Evolutionary conservation across 2,888 invertebrate species (phyloP), one percentile per base, ranked within the genome.

Genomic region (Hirtodrosophila duncani): DNA sequence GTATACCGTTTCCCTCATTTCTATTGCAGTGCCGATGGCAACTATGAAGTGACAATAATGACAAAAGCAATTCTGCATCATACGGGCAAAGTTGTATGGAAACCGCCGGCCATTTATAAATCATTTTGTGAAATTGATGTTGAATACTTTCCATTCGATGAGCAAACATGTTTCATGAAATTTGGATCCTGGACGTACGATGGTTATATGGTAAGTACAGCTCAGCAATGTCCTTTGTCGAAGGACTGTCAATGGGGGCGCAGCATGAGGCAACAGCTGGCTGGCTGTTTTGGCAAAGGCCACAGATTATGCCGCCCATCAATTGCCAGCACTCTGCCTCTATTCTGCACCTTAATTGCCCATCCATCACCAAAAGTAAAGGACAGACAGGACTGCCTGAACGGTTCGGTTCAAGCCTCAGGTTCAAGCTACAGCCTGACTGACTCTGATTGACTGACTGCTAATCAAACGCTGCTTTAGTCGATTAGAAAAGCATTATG

Each of bases 91-190:
- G 97, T 98, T 63, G 91, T 94, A 37, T 98, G 98, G 98, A 98
- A 98, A 87, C 98, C 98, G 24, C 99, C 99, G 10, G 98, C 98
- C 84, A 98, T 99, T 88, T 98, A 98, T 90, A 98, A 98, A 89
- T 97, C 97, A 78, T 96, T 96, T 88, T 97, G 96, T 85, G 96
- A 96, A 89, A 96, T 96, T 81, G 94, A 96, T 88, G 96, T 97
- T 81, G 95, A 96, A 88, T 96, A 95, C 87, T 97, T 97, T 87
- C 96, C 97, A 38, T 97, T 97, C 88, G 96, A 97, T 86, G 93
- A 95, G 87, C 97, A 97, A 88, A 95, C 96, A 27, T 97, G 97
- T 87, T 94, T 95, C 88, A 96, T 97, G 96, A 96, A 97, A 89
- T 97, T 96, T 81, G 86, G 87, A 50, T 95, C 95, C 71, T 96